Evolutionary conservation across 2,888 invertebrate genomes (phyloP).

Genomic region (Diaprepes abbreviatus): DNA sequence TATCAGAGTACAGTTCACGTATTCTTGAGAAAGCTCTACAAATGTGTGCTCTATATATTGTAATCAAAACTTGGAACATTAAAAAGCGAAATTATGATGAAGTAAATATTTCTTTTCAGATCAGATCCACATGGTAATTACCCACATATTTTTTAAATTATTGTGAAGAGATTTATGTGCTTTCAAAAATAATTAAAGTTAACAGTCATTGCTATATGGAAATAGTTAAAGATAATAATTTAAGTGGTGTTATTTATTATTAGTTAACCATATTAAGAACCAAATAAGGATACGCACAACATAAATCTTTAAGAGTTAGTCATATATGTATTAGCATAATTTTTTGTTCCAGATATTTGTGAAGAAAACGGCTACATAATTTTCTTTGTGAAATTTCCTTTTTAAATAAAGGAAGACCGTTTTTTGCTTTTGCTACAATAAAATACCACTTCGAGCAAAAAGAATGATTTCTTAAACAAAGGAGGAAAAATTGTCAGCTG

Average conservation of each 20-base stretch:
- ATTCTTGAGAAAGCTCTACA: no score
- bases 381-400: not conserved
- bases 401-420: no score
- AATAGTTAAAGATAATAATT: slow-evolving; percentile 40
- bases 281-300: slow-evolving; percentile 38
- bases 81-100: no score
- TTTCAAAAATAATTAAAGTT: slow-evolving; percentile 37
- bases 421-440: no score
- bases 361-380: not conserved
- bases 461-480: no score
- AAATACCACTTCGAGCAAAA: no score
- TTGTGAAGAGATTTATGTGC: slow-evolving; percentile 35
- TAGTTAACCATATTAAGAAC: slow-evolving; percentile 31
- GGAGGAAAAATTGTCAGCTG: no score
- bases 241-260: slow-evolving; percentile 46
- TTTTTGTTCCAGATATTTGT: slow-evolving; percentile 14
- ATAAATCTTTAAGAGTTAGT: slow-evolving; percentile 38
- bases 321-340: slow-evolving; percentile 24
- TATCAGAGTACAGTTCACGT: no score
- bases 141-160: no score
- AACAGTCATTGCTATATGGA: slow-evolving; percentile 20
- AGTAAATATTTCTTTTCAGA: no score
- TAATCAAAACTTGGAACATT: no score
- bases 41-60: no score
- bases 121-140: not conserved